Base-by-base conservation (phyloP, 1,140 invertebrate genomes). In the Brachionus paranguensis region DNA sequence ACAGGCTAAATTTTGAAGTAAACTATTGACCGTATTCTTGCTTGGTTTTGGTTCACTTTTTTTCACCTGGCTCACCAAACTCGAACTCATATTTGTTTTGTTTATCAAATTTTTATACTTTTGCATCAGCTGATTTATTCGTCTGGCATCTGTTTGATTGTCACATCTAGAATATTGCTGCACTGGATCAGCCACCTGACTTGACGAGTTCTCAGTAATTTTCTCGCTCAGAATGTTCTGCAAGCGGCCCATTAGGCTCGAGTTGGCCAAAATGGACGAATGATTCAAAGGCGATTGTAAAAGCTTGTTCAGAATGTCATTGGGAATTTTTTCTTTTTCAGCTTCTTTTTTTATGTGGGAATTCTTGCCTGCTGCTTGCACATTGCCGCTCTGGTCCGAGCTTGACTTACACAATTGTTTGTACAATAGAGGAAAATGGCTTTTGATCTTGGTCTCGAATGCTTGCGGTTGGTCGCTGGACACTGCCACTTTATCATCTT, bases 51-150 rank as follows among this genome's bases (percentile, higher is more conserved):
- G 5, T 33, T 24, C 20, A 27, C 4, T 76, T 20, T 76, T 37
- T 50, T 60, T 27, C 20, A 2, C 33, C n/a, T 68, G 55, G 3
- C 64, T 81, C 4, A 10, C 20, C 55, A 64, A 41, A 37, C 33
- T 81, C 3, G 50, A 24, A 8, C 53, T 68, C 11, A 43, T 64
- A 14, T 64, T 60, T 68, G 78, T 81, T 45, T 81, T 81, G 14
- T 81, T 60, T 1, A 81, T 81, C 27, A 81, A 81, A 47, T 81
- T 81, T 45, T 81, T 60, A 17, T 81, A 81, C 33, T 81, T 81
- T 68, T 81, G 29, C 50, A 81, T 81, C 33, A 81, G 29, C 14
- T 50, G 41, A 50, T 27, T 76, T 27, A 50, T 47, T 50, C 20
- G n/a, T 10, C 33, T 47, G 20, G 11, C 24, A 50, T 72, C 68